Base-by-base conservation (phyloP, 2,888 invertebrate species). In the Periphyllus acericola region DNA sequence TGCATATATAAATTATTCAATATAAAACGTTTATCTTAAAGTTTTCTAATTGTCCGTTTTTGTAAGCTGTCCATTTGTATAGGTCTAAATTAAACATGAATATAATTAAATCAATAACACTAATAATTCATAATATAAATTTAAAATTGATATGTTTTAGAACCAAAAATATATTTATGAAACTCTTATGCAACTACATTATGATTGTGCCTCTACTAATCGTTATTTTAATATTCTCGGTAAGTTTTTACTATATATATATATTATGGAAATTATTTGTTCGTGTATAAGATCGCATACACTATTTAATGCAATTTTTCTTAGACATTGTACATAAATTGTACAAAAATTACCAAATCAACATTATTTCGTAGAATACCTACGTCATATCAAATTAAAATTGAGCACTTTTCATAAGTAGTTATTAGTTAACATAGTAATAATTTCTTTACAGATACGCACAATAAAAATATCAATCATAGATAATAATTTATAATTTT, bases 61-160 rank as follows among this genome's bases (percentile, higher is more conserved):
- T 55, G 5, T 21, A 46, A 19, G 19, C 19, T 21, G 21, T 55
- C 19, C 3, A 55, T 55, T 55, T 55, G 11, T 55, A 55, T 21
- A n/a, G 21, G 2, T n/a, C n/a, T n/a, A n/a, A n/a, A n/a, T n/a
- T n/a, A 55, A 2, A 55, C 3, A 55, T 66, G 8, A 66, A 8
- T 66, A 66, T 66, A 66, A 21, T 6, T 29, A n/a, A 5, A 68
- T 68, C 0, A 29, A 68, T 52, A 11, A 29, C n/a, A 68, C n/a
- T n/a, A 14, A 68, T 14, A 29, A 11, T 68, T 68, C 1, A 46
- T 36, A 83, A 72, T 55, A 14, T 34, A 2, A 66, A n/a, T 34
- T n/a, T 9, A 11, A 83, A 85, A 81, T 74, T 87, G 14, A 81
- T 87, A 32, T 87, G 81, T 87, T 87, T 87, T 87, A 87, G 87